Conservation (phyloP, 2,888 invertebrate genomes). For the Ornithoptera alexandrae region DNA sequence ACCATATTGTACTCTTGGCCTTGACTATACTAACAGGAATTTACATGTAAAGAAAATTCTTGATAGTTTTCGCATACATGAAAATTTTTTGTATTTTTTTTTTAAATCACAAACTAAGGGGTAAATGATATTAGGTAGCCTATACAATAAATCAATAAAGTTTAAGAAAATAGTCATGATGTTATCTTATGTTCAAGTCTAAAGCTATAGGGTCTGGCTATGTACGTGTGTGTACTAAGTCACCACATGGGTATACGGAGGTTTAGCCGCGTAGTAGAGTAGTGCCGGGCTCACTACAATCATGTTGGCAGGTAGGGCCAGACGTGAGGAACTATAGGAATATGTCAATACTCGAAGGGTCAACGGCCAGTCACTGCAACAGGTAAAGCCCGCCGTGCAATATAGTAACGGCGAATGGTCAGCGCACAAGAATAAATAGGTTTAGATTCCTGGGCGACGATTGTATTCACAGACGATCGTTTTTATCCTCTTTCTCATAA, state of each 20-base stretch:
- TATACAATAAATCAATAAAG: neutral
- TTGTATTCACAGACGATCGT: constrained; percentile 4
- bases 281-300: constrained; percentile 50
- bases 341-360: constrained; percentile 79
- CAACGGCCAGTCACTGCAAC: constrained; percentile 71
- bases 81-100: too few species aligned
- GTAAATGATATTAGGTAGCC: too few species aligned
- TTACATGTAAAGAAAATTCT: too few species aligned
- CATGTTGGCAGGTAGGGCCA: constrained; percentile 54
- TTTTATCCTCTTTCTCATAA: neutral
- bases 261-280: constrained; percentile 45
- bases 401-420: constrained; percentile 58
- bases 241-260: neutral
- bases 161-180: neutral
- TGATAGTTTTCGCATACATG: too few species aligned
- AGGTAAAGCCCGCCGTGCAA: constrained; percentile 61
- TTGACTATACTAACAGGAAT: too few species aligned
- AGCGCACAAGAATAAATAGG: constrained; percentile 26
- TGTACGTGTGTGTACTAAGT: neutral
- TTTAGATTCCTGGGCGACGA: constrained; percentile 25
- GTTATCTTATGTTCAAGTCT: neutral
- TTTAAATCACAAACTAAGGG: too few species aligned
- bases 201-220: neutral
- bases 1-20: neutral
- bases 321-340: constrained; percentile 79